Conservation (phyloP, 1,140 invertebrate genomes). For the Delia radicum region DNA sequence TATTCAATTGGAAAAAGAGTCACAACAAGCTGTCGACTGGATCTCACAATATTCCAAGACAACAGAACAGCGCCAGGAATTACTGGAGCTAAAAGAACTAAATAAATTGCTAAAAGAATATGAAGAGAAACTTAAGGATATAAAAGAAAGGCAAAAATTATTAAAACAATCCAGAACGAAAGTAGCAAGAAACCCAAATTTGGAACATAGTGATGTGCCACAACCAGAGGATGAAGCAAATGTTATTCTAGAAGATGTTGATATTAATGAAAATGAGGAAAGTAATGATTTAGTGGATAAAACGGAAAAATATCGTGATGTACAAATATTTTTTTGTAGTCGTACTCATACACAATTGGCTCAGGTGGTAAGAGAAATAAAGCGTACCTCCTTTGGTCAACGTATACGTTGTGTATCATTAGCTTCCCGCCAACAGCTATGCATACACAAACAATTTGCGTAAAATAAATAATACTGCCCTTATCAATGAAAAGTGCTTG, state of each 20-base stretch:
- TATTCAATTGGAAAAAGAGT: conserved; percentile 51
- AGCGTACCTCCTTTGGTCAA: conserved; percentile 76
- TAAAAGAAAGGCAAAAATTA: conserved; percentile 50
- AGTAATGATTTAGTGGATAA: background rate
- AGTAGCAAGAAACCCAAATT: conserved; percentile 27
- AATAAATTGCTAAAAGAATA: conserved; percentile 62
- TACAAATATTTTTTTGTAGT: conserved; percentile 89
- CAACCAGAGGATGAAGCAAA: background rate
- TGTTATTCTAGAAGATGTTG: background rate
- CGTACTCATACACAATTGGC: conserved; percentile 95
- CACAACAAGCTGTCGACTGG: conserved; percentile 65
- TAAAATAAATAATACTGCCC: conserved; percentile 70
- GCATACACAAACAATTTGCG: conserved; percentile 84
- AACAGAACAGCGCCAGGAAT: conserved; percentile 61
- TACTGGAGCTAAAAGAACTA: conserved; percentile 59
- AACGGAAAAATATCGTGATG: conserved; percentile 10
- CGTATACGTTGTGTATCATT: conserved; percentile 77
- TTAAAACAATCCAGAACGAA: conserved; percentile 58
- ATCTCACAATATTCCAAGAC: conserved; percentile 66
- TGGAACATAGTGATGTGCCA: too few relatives aligned
- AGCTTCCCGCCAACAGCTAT: conserved; percentile 90
- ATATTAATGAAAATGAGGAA: background rate
- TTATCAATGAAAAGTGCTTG: conserved; percentile 94
- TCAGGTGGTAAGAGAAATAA: conserved; percentile 91
- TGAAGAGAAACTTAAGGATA: conserved; percentile 43